Conservation (phyloP, 2,888 invertebrate species). For the Zelleria hepariella region DNA sequence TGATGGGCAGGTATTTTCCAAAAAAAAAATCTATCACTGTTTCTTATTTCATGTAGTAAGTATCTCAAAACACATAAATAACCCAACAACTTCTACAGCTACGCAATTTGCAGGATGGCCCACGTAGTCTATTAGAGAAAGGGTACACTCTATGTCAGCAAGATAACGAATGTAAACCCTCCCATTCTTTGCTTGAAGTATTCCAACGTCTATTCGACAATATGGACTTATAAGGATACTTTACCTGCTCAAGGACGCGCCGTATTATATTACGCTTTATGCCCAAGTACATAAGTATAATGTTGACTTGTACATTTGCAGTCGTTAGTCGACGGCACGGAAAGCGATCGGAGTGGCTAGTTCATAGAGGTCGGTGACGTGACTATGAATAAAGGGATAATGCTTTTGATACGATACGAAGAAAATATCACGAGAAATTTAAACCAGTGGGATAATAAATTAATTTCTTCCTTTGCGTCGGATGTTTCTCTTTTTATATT, state of each 20-base stretch:
- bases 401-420: no score
- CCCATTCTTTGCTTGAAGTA: background rate
- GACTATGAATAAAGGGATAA: background rate
- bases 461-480: no score
- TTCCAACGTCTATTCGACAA: background rate
- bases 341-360: background rate
- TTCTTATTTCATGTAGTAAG: background rate
- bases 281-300: background rate
- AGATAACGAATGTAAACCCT: constrained; percentile 1
- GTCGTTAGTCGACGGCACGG: background rate
- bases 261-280: background rate
- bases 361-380: background rate
- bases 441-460: no score
- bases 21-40: no score
- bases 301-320: background rate
- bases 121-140: background rate
- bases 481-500: no score
- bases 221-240: background rate
- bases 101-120: background rate
- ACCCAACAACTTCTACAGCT: background rate
- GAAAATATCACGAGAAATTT: no score
- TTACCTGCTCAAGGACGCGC: background rate
- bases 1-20: no score
- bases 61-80: background rate
- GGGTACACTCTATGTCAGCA: background rate